Conservation (phyloP, 2,888 invertebrate species). For the Achlya flavicornis region DNA sequence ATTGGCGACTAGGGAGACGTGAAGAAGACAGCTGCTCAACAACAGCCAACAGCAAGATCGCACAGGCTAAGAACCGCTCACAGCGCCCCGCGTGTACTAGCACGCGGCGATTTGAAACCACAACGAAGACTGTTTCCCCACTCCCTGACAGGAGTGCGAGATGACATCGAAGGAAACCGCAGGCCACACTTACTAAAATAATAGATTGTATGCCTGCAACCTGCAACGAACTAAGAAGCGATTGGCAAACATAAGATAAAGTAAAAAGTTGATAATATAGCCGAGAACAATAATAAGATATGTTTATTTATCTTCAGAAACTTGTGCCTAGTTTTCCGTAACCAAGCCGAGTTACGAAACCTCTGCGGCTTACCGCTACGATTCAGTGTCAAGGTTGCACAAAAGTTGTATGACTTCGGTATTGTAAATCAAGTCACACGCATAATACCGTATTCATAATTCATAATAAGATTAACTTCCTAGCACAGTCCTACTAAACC, state of each 20-base stretch:
- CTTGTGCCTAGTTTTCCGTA: conserved; percentile 2
- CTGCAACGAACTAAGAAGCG: neutral
- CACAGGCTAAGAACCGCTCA: too few relatives aligned
- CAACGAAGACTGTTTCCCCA: too few relatives aligned
- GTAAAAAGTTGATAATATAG: neutral
- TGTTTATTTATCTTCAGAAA: neutral
- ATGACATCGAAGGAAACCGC: too few relatives aligned
- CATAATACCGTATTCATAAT: neutral
- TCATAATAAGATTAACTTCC: too few relatives aligned
- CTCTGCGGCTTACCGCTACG: conserved; percentile 1
- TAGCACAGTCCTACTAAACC: too few relatives aligned
- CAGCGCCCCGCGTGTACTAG: too few relatives aligned
- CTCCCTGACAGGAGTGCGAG: too few relatives aligned
- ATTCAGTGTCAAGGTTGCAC: neutral
- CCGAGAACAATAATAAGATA: neutral
- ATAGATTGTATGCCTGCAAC: neutral
- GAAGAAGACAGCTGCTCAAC: too few relatives aligned
- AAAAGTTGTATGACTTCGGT: neutral
- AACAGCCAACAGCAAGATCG: too few relatives aligned
- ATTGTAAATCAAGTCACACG: neutral
- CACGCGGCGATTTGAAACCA: too few relatives aligned
- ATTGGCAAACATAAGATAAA: too few relatives aligned
- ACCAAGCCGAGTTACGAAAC: conserved; percentile 3
- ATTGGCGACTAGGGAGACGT: too few relatives aligned
- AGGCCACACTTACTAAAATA: neutral